phyloP scores from a whole-genome alignment of 2,113 vertebrate genomes.

The Archocentrus centrarchus region DNA sequence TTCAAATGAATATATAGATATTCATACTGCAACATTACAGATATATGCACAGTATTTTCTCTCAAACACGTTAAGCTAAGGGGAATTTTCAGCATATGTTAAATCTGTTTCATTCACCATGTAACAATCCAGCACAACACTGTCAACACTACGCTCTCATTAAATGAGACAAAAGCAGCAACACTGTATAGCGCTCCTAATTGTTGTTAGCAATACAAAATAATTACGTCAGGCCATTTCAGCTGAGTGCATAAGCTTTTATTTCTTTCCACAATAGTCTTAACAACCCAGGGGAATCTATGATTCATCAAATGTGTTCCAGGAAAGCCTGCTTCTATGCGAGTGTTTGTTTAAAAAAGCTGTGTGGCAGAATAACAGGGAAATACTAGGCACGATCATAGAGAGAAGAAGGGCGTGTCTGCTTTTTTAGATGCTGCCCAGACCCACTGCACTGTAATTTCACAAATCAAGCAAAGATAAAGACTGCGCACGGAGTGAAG shows the following conservation, averaged over 20 bases:
- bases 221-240: neutral
- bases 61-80: neutral
- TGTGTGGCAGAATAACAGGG: neutral
- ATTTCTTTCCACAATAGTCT: neutral
- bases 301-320: neutral
- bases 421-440: conserved; percentile 24
- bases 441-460: conserved; percentile 35
- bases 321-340: neutral
- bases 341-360: neutral
- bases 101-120: neutral
- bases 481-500: neutral
- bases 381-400: neutral
- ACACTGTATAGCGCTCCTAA: neutral
- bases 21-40: neutral
- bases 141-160: rapidly evolving
- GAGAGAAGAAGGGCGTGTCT: conserved; percentile 10
- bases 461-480: conserved; percentile 27
- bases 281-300: neutral
- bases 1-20: neutral
- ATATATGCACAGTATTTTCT: neutral
- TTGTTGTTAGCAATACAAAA: neutral
- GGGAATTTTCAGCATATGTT: neutral
- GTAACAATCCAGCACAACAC: neutral
- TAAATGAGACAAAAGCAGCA: neutral
- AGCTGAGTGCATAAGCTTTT: neutral